Conservation (phyloP, 1,140 invertebrate species). For the Drosophila arizonae region DNA sequence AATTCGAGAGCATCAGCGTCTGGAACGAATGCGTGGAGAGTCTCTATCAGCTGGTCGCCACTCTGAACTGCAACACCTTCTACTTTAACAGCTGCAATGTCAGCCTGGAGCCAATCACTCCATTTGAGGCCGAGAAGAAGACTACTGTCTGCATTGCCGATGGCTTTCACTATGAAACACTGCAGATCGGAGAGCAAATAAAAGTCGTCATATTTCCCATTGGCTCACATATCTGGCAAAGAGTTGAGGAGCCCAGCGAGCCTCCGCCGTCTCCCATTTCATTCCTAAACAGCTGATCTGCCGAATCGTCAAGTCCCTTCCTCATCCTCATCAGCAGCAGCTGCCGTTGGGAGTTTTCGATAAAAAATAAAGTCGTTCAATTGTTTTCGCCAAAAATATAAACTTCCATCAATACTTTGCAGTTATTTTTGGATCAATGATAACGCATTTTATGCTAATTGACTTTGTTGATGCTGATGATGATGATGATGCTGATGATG, state of each 20-base stretch:
- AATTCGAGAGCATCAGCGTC: conserved; percentile 33
- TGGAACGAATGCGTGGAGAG: conserved; percentile 63
- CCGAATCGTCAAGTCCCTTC: conserved; percentile 21
- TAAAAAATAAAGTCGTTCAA: conserved; percentile 23
- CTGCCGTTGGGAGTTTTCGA: conserved; percentile 18
- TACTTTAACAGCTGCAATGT: conserved; percentile 66
- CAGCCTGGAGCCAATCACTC: conserved; percentile 21
- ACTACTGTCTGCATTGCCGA: conserved; percentile 20
- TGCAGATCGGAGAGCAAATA: conserved; percentile 29
- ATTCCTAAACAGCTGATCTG: conserved; percentile 37
- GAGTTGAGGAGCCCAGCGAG: not conserved
- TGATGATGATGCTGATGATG: conserved; percentile 40
- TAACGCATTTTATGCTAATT: conserved; percentile 63
- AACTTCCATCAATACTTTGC: conserved; percentile 43
- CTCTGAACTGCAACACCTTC: conserved; percentile 30
- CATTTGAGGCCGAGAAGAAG: not conserved
- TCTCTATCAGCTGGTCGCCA: conserved; percentile 60
- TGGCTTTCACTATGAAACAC: conserved; percentile 65
- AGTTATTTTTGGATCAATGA: conserved; percentile 56
- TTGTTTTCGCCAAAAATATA: conserved; percentile 41
- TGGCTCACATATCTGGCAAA: conserved; percentile 8
- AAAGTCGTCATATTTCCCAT: conserved; percentile 70
- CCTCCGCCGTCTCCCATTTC: conserved; percentile 18
- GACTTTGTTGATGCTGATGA: conserved; percentile 51
- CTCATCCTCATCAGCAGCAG: conserved; percentile 19